Base-by-base conservation (phyloP, 2,888 invertebrate genomes). In the Thereva unica region DNA sequence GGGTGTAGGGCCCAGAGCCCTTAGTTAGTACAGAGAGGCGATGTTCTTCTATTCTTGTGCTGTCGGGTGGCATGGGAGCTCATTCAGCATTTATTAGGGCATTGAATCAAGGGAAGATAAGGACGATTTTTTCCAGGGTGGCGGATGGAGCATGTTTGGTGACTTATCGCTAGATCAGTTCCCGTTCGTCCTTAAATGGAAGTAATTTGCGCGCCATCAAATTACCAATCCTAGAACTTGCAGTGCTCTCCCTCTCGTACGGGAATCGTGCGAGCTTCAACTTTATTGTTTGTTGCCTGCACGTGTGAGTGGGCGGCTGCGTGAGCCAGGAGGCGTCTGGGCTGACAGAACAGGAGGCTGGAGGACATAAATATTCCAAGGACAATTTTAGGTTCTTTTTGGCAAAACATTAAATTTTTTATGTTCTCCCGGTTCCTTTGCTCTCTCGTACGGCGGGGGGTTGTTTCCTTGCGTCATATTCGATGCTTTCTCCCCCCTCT, bases 51-150 rank as follows among this genome's bases (percentile, higher is more conserved):
- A 23, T 23, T 23, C 23, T 23, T 23, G 23, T 23, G 23, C 23
- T 23, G 1, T 23, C 23, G 23, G 23, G 23, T 23, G 23, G 23
- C 23, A 23, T 23, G 23, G 23, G 23, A 52, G 41, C 8, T 64
- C 64, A 47, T 67, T 67, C 64, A 64, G 64, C 64, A 64, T 67
- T 67, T 64, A 64, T 56, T 67, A 57, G 64, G 35, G 57, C 57
- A 57, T 37, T 53, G 53, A 64, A 59, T 49, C 3, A 42, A 23
- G 23, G 23, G 63, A 9, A 45, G 42, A 41, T 23, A 56, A 54
- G 35, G 7, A 23, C 8, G 34, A 54, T 9, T 64, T n/a, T 53
- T 41, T 55, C 12, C 38, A 12, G 23, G 4, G 40, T 5, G 8
- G 9, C 12, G 23, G 34, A 10, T 12, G 35, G 38, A 50, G 54